Percentiles rank a stretch among this genome's conserved stretches.
Conservation (phyloP, 1,140 invertebrate species). For the Drosophila seguyi region DNA sequence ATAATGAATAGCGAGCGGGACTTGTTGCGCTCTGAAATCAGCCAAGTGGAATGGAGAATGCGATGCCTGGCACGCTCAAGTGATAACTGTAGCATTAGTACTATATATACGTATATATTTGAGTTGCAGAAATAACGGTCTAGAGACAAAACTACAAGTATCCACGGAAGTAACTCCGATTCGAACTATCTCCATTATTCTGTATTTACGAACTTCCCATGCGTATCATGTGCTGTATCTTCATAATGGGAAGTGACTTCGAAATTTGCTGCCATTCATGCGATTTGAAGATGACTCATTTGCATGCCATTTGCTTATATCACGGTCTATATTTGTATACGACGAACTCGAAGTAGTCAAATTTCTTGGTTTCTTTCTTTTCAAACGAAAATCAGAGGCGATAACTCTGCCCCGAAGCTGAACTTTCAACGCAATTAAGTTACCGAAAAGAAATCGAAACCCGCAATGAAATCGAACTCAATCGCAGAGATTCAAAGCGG, state of each 20-base stretch:
- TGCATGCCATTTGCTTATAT: conserved; percentile 69
- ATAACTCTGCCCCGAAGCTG: conserved; percentile 22
- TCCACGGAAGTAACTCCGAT: conserved; percentile 37
- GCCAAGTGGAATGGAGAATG: conserved; percentile 57
- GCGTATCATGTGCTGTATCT: conserved; percentile 27
- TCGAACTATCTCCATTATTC: conserved; percentile 34
- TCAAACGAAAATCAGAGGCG: conserved; percentile 30
- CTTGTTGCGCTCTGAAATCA: conserved; percentile 54
- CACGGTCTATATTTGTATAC: conserved; percentile 19
- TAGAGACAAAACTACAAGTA: conserved; percentile 6
- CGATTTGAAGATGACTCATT: conserved; percentile 64
- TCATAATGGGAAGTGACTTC: conserved; percentile 23
- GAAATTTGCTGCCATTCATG: conserved; percentile 43
- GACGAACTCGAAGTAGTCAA: conserved; percentile 2
- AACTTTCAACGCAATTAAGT: conserved; percentile 67
- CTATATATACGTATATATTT: conserved; percentile 16
- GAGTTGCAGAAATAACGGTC: conserved; percentile 17
- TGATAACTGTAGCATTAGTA: conserved; percentile 29
- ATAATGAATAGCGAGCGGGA: conserved; percentile 62
- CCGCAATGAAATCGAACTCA: conserved; percentile 30
- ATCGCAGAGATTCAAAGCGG: conserved; percentile 19
- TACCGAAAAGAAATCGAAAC: conserved; percentile 62
- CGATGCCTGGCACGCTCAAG: conserved; percentile 40
- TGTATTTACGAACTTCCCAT: conserved; percentile 27
- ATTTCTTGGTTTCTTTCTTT: conserved; percentile 32